Base-by-base conservation (phyloP, 2,113 vertebrate genomes). In the Mirounga angustirostris region DNA sequence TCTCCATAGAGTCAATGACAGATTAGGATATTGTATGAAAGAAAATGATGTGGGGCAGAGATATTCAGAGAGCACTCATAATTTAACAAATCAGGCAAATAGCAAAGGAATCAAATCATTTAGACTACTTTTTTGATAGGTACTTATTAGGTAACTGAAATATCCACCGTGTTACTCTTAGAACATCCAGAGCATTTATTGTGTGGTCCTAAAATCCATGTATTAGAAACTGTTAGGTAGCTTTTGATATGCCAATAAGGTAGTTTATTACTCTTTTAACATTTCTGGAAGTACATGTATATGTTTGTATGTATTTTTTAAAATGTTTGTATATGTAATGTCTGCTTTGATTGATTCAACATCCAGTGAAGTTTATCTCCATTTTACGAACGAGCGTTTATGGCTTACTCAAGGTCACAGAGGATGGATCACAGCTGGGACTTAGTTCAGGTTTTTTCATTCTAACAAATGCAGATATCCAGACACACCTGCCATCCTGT, bases 61-160 rank as follows among this genome's bases (percentile, higher is more conserved):
- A 85, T 76, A 56, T 61, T 33, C 33, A 76, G 50, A 80, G 18
- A 85, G 14, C 7, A 40, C 52, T 46, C 76, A 8, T 22, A 63
- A 90, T 93, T 94, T 88, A 79, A 91, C 9, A 61, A 40, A n/a
- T 95, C 3, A 78, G 36, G 58, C 73, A 82, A 82, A 65, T 46
- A 89, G 18, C 3, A 83, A 56, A 88, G 33, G 3, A 76, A 50
- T 43, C 63, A 78, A 82, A 50, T 40, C 11, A 82, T 59, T 86
- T 74, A 89, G 7, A 74, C 33, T 54, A 14, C 67, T 69, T 36
- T 80, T 83, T 93, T 56, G 69, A 46, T 71, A 83, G 21, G 26
- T 33, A 76, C 22, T 84, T 91, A 79, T 1, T 78, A 94, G 61
- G 58, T 59, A 89, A 52, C n/a, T 43, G 40, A 63, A 73, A 11